phyloP scores from a whole-genome alignment of 2,888 invertebrate species.

The Nephrotoma guestfalica region DNA sequence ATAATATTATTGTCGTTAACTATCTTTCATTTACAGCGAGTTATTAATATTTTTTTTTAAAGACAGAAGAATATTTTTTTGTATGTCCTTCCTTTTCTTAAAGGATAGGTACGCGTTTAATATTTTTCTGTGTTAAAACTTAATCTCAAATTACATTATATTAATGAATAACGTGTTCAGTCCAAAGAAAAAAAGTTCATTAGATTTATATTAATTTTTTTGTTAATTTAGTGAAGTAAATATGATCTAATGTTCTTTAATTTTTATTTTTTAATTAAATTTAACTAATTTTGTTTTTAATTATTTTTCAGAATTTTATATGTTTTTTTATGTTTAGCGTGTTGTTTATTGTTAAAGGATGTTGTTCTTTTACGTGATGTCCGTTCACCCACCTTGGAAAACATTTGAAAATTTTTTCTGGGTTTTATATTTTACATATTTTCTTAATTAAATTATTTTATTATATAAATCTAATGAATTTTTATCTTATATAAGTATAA shows the following conservation, averaged over 20 bases:
- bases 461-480: background rate
- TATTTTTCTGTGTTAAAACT: background rate
- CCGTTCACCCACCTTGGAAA: background rate
- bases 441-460: background rate
- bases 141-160: background rate
- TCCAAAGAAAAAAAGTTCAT: background rate
- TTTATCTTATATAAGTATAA: background rate
- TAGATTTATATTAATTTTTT: background rate
- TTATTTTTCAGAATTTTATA: background rate
- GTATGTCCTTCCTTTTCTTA: background rate
- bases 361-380: background rate
- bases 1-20: background rate
- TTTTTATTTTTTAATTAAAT: background rate
- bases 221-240: background rate
- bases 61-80: background rate
- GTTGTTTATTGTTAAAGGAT: background rate
- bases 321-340: background rate
- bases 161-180: background rate
- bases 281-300: background rate
- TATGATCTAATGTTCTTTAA: background rate
- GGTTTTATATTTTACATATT: background rate
- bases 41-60: background rate
- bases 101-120: background rate
- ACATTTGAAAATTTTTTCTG: background rate
- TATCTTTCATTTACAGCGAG: background rate